Base-by-base conservation (phyloP, 1,140 invertebrate genomes). In the Lithobius niger region DNA sequence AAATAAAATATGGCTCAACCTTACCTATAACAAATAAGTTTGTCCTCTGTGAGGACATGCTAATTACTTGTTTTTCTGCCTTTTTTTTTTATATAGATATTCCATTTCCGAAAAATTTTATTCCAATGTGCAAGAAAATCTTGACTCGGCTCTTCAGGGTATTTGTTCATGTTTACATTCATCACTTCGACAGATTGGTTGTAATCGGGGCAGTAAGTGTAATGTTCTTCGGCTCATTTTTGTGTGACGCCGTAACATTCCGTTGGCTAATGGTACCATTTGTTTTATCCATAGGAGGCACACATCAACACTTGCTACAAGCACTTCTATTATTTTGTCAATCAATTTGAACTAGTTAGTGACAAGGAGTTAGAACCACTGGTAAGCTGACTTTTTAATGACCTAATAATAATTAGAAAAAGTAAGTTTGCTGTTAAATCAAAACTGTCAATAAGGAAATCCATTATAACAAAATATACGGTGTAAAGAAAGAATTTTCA, bases 241-340 rank as follows among this genome's bases (percentile, higher is more conserved):
- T 36, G n/a, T 36, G 10, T 36, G 10, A 36, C 10, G 31, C 31
- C 10, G 31, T 36, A 10, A 10, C 10, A 36, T n/a, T 36, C n/a
- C n/a, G 31, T 36, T 36, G 10, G 10, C 31, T 10, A 36, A 36
- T n/a, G n/a, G n/a, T n/a, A n/a, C n/a, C n/a, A 44, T 13, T 28
- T 58, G 51, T 54, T 63, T 59, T 59, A 65, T 60, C 76, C 77
- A 45, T 64, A 91, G 88, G 91, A 96, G 72, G 88, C 92, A 25
- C 92, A 96, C 67, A 88, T 95, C 0, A 96, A 96, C 70, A 92
- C 90, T 1, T 94, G 92, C 66, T 96, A 95, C 72, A 96, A 96
- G 69, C 92, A 96, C 70, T 96, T 93, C 69, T 96, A 92, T 66
- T 96, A 91, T 69, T 96, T 96, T 73, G 83, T 95, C 13, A 82